Conservation (phyloP, 2,797 vertebrate species). For the Cuculus canorus region DNA sequence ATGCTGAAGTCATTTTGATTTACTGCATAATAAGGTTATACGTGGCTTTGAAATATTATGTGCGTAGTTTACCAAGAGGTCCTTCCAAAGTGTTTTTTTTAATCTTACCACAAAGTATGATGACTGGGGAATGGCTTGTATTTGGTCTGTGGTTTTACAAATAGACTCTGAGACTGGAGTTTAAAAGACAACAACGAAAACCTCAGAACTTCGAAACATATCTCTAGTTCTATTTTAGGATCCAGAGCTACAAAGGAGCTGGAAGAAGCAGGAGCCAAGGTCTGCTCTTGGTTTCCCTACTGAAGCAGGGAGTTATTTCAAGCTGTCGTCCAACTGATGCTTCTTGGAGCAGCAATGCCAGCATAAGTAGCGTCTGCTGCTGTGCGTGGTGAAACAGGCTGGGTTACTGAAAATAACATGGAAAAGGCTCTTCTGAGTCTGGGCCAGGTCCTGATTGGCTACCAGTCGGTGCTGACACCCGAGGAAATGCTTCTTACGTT, state of each 20-base stretch:
- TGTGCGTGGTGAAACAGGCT: not conserved
- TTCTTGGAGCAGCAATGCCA: not conserved
- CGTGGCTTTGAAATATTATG: conserved; percentile 30
- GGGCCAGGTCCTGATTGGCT: not conserved
- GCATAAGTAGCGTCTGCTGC: not conserved
- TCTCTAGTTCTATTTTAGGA: conserved; percentile 33
- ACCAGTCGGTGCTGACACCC: accelerated
- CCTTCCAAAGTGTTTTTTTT: not conserved
- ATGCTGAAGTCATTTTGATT: conserved; percentile 19
- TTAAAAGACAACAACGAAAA: not conserved
- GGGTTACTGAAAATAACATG: not conserved
- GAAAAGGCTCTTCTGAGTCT: not conserved
- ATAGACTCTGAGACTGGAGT: not conserved
- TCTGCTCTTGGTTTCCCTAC: conserved; percentile 59
- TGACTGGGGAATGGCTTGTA: not conserved
- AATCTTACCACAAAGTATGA: conserved; percentile 9
- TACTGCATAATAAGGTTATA: not conserved
- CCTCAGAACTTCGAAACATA: conserved; percentile 30
- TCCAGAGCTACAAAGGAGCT: not conserved
- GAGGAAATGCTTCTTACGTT: not conserved
- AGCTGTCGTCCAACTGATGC: not conserved
- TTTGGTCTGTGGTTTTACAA: conserved; percentile 65
- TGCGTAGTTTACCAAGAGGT: conserved; percentile 33
- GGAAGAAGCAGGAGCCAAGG: conserved; percentile 2
- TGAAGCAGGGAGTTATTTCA: conserved; percentile 2